Evolutionary conservation across 2,113 vertebrate species (phyloP), one percentile per base, ranked within the genome.

Genomic region (Oryzias javanicus): DNA sequence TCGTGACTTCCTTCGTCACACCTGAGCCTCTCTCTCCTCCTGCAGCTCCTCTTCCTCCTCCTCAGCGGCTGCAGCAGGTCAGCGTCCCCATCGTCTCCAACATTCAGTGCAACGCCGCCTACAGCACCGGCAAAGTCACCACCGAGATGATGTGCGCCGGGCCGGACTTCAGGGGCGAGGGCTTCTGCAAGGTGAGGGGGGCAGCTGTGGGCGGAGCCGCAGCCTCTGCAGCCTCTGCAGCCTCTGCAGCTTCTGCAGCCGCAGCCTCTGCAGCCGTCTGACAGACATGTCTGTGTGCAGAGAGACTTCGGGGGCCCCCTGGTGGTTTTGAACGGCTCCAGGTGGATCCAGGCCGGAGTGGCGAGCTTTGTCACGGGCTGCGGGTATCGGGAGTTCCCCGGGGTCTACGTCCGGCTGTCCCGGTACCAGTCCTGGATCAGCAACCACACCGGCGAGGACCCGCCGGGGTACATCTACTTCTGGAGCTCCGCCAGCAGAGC

Each of bases 301-400:
- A 93, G 93, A 6, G 94, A 96, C 19, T 95, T 93, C 1, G 93
- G 94, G 2, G 93, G 95, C 47, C 94, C 94, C 1, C 6, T 97
- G 64, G 93, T 94, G 70, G 79, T 61, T 53, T 82, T 78, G 60
- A 75, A 83, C 52, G 64, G 72, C 55, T 81, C 70, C 41, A 0
- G 0, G 1, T 95, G 93, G 92, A 74, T 94, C 58, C 92, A 93
- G 71, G 80, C 75, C 42, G 95, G 94, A 42, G 88, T 94, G 64
- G 93, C 94, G 60, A 96, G 93, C 81, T 95, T 93, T 78, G 94
- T 93, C 59, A 18, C 35, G 0, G 89, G 92, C 57, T 94, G 94
- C 59, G 93, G 85, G 50, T 0, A 0, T 17, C 5, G 74, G 0
- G 1, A 49, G 0, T 4, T 8, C 40, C 86, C 86, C 0, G 86